phyloP scores from a whole-genome alignment of 1,140 invertebrate species.

The Penaeus japonicus region DNA sequence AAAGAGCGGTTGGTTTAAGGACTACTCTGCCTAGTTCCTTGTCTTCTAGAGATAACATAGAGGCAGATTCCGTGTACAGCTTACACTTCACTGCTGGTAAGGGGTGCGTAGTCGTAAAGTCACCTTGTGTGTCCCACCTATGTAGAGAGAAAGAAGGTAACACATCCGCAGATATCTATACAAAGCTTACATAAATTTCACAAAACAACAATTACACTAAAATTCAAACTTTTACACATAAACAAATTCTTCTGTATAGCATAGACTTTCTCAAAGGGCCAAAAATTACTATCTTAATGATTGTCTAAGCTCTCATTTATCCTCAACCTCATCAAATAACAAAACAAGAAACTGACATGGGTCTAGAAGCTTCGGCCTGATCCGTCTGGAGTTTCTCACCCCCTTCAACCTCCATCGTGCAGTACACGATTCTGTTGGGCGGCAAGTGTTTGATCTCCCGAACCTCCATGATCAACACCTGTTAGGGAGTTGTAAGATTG shows the following conservation, averaged over 20 bases:
- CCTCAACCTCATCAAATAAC: too few relatives aligned
- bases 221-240: too few relatives aligned
- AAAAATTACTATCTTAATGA: too few relatives aligned
- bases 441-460: constrained; percentile 96
- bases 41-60: constrained; percentile 96
- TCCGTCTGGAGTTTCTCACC: constrained; percentile 99
- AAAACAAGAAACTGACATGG: constrained; percentile 75
- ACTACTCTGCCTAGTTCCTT: constrained; percentile 97
- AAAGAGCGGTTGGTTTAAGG: constrained; percentile 88
- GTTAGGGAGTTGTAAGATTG: constrained; percentile 61
- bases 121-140: constrained; percentile 98
- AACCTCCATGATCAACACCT: constrained; percentile 98
- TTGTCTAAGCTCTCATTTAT: too few relatives aligned
- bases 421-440: constrained; percentile 98
- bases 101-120: constrained; percentile 97
- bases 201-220: too few relatives aligned
- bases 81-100: constrained; percentile 95
- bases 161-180: neutral
- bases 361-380: constrained; percentile 98
- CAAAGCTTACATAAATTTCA: too few relatives aligned
- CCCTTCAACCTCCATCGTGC: constrained; percentile 99
- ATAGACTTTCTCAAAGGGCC: too few relatives aligned
- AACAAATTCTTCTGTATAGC: too few relatives aligned
- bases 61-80: constrained; percentile 93
- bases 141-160: constrained; percentile 47